A percentile compares a stretch with the other conserved stretches of the same genome.
Conservation (phyloP, 2,888 invertebrate species). For the Hermodice carunculata region DNA sequence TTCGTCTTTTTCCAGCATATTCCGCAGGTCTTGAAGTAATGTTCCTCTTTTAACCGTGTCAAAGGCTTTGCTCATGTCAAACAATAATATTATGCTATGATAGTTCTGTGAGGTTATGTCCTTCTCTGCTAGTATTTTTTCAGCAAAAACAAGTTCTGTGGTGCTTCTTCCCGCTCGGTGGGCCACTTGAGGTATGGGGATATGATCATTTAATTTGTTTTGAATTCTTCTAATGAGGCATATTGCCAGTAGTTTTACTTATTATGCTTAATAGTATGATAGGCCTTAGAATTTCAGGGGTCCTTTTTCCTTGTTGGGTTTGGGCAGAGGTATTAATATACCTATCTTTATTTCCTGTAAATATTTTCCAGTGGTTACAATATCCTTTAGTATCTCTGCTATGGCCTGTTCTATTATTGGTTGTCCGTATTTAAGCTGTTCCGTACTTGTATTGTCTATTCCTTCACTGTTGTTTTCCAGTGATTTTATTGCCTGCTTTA, state of each 20-base stretch:
- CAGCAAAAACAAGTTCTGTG: too few species aligned
- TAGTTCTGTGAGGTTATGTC: not conserved
- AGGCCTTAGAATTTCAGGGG: constrained; percentile 1
- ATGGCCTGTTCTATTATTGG: not conserved
- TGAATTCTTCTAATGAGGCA: not conserved
- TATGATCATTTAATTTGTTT: not conserved
- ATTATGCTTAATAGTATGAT: not conserved
- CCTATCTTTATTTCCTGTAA: constrained; percentile 4
- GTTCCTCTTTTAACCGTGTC: not conserved
- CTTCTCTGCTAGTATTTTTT: constrained; percentile 4
- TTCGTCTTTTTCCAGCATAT: constrained; percentile 1
- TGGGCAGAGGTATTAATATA: constrained; percentile 9
- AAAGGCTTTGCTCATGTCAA: constrained; percentile 7
- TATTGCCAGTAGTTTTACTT: not conserved
- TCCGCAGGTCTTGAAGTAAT: too few species aligned
- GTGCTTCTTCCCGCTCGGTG: not conserved
- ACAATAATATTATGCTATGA: not conserved
- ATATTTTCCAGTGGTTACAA: not conserved
- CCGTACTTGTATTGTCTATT: constrained; percentile 1
- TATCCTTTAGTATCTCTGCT: not conserved
- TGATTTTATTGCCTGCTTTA: constrained; percentile 6
- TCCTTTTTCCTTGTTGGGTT: constrained; percentile 9
- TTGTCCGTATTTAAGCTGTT: constrained; percentile 6
- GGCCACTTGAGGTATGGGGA: not conserved
- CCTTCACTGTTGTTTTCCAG: constrained; percentile 11